A percentile compares a stretch with the other conserved stretches of the same genome.
These are phyloP conservation scores for Anorthoa munda DNA, from an alignment of 2,888 invertebrate genomes.

Conservation along the genomic window DNA sequence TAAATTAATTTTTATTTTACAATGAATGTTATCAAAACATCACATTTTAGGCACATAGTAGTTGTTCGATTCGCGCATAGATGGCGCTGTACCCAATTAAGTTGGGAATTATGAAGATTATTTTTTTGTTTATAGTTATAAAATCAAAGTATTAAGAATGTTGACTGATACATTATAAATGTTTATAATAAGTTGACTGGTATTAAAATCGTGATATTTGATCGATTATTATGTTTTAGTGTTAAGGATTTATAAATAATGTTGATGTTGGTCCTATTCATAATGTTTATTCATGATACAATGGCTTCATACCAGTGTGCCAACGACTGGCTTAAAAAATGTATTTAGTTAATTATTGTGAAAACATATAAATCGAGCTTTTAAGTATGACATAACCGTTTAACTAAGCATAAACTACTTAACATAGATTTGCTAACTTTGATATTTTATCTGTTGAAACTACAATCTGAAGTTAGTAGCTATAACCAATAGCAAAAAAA, in stretches of 20 bases:
- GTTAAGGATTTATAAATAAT: slow-evolving; percentile 45
- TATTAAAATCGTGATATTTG: slow-evolving; percentile 50
- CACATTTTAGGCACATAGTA: slow-evolving; percentile 13
- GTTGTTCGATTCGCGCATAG: slow-evolving; percentile 53
- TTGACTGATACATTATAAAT: slow-evolving; percentile 57
- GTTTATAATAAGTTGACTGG: slow-evolving; percentile 66
- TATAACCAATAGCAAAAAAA: neutral
- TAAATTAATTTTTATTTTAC: slow-evolving; percentile 57
- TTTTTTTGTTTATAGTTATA: slow-evolving; percentile 38
- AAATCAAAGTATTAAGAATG: slow-evolving; percentile 60
- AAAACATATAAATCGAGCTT: slow-evolving; percentile 28
- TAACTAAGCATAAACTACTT: slow-evolving; percentile 14
- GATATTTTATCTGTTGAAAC: slow-evolving; percentile 36
- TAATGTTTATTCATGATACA: slow-evolving; percentile 34
- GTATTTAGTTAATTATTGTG: slow-evolving; percentile 11
- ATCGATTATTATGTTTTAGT: slow-evolving; percentile 38
- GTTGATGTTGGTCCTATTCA: slow-evolving; percentile 32
- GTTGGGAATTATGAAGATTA: slow-evolving; percentile 33
- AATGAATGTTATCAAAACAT: slow-evolving; percentile 26
- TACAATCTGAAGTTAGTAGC: neutral
- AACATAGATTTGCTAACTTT: slow-evolving; percentile 22
- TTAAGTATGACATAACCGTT: slow-evolving; percentile 52
- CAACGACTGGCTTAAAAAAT: slow-evolving; percentile 12
- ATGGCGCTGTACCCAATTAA: slow-evolving; percentile 59
- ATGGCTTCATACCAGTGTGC: slow-evolving; percentile 11